These are phyloP conservation scores for Myotis vivesi DNA, from an alignment of 2,797 vertebrate genomes.

Conservation along the genomic window DNA sequence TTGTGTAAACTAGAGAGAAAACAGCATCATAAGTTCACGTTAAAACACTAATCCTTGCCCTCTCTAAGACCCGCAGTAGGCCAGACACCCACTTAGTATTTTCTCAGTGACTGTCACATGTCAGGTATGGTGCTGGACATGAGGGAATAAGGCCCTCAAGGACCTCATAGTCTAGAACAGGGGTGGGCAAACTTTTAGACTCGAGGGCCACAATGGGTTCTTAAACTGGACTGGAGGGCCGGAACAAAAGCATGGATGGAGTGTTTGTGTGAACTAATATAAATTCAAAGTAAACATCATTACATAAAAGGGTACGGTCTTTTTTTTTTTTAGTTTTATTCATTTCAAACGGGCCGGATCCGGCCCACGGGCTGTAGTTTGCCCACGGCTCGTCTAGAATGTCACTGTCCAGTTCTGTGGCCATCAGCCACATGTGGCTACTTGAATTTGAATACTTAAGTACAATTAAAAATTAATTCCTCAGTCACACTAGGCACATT, in stretches of 20 bases:
- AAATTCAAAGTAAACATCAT: no score
- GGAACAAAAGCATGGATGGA: no score
- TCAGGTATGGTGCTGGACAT: not conserved
- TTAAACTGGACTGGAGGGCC: no score
- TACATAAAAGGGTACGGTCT: no score
- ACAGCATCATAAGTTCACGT: not conserved
- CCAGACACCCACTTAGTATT: not conserved
- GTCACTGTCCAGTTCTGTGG: not conserved
- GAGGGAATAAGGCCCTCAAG: not conserved
- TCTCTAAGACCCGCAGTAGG: not conserved
- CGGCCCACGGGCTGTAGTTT: no score
- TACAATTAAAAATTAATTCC: not conserved
- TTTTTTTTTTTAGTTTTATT: no score
- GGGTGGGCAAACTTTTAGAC: no score
- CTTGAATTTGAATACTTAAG: not conserved
- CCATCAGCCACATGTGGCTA: not conserved
- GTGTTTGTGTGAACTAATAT: no score
- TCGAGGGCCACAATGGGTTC: no score
- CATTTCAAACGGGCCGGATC: no score
- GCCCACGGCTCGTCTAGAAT: not conserved
- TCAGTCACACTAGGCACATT: not conserved
- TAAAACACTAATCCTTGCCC: not conserved
- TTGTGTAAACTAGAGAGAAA: conserved; percentile 85
- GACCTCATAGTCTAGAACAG: not conserved
- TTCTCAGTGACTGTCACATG: not conserved